Evolutionary conservation across 64 coral and sea anemone species (phyloP), one percentile per base, ranked within the genome.

Genomic region (Pachyseris speciosa): DNA sequence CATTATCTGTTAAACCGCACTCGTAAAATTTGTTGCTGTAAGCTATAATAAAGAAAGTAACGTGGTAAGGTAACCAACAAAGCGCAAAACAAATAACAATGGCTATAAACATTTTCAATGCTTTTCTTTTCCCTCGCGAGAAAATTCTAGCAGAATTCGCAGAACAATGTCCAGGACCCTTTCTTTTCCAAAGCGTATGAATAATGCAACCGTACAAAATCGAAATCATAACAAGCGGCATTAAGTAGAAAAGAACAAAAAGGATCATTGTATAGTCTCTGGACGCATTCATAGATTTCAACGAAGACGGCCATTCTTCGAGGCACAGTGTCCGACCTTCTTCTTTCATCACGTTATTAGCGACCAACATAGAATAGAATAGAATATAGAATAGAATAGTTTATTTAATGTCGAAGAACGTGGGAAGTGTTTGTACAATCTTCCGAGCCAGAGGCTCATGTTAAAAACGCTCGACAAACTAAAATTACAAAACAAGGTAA

Each of bases 221-320:
- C 4, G 55, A 73, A 11, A 84, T 84, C 0, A 24, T 29, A 12
- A 60, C 5, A 31, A 91, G 37, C 0, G 79, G 89, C 1, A 92
- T 9, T 8, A 77, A 17, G 68, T 92, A 92, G 9, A 92, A 30
- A 0, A 92, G 67, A 15, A 64, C 16, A 22, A 92, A 92, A 20
- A 83, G 80, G 15, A 66, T 69, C 8, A 68, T 41, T 7, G 89
- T 92, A 70, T 75, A 92, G 8, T 42, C 33, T 25, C 68, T 72
- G 38, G 49, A 42, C 26, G 88, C 42, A 8, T 22, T 38, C 15
- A 71, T 5, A 19, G 59, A 55, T 10, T 79, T 25, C 7, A 92
- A 92, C 9, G 73, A 71, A 19, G 73, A 72, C 1, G 86, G 26
- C 92, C 94, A 96, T 33, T 84, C 27, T 34, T 96, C 94, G 9